Evolutionary conservation across 1,140 invertebrate species (phyloP).

Genomic region (Riptortus pedestris): DNA sequence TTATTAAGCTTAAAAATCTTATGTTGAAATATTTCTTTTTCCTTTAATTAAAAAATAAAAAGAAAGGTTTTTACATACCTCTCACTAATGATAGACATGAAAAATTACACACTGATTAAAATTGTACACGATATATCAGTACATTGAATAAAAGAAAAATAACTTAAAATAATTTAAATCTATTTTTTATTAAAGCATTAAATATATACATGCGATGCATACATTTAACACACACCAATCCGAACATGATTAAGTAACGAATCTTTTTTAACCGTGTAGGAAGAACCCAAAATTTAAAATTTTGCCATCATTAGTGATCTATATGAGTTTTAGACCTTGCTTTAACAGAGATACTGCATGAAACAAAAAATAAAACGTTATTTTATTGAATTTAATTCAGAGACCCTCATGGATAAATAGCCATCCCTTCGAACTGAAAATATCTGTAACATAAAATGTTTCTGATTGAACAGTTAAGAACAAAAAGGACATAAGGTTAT

Average conservation of each 20-base stretch:
- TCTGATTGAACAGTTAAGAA: no score
- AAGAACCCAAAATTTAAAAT: background rate
- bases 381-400: no score
- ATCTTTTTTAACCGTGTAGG: no score
- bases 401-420: no score
- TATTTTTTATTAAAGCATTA: background rate
- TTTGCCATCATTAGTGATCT: constrained; percentile 17
- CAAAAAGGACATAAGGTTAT: no score
- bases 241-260: no score
- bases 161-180: background rate
- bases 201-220: constrained; percentile 10
- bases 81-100: constrained; percentile 25
- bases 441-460: no score
- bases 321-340: background rate
- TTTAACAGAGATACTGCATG: background rate
- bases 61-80: constrained; percentile 22
- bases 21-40: background rate
- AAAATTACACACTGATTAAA: constrained; percentile 21
- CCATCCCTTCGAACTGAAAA: no score
- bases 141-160: constrained; percentile 4
- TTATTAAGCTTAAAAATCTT: background rate
- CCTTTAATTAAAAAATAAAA: constrained; percentile 18
- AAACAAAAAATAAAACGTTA: constrained; percentile 9
- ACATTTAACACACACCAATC: constrained; percentile 15
- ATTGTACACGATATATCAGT: constrained; percentile 13